Percentiles rank a stretch among this genome's conserved stretches.
Conservation (phyloP, 1,140 invertebrate species). For the Choristoneura fumiferana region DNA sequence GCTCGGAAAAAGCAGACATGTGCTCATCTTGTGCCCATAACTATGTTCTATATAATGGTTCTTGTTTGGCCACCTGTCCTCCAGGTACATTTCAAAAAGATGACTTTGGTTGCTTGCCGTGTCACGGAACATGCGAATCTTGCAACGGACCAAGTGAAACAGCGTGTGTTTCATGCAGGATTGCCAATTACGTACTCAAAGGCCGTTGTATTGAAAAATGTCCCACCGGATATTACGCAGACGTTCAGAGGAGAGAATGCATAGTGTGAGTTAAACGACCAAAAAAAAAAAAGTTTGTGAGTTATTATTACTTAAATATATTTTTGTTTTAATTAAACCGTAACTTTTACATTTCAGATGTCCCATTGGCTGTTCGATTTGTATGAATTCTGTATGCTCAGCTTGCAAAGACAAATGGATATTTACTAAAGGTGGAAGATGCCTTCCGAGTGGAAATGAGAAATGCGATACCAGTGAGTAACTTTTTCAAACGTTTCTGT, state of each 20-base stretch:
- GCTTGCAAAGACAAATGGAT: slow-evolving; percentile 85
- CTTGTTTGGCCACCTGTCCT: slow-evolving; percentile 89
- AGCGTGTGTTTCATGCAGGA: slow-evolving; percentile 88
- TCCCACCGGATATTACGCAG: slow-evolving; percentile 84
- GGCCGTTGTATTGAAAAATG: slow-evolving; percentile 82
- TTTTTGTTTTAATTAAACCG: slow-evolving; percentile 24
- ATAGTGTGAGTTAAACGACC: slow-evolving; percentile 63
- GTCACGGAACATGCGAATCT: slow-evolving; percentile 88
- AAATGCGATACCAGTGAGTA: slow-evolving; percentile 80
- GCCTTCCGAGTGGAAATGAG: slow-evolving; percentile 83
- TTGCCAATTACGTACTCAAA: slow-evolving; percentile 82
- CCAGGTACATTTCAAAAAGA: slow-evolving; percentile 88
- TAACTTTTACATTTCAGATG: slow-evolving; percentile 76
- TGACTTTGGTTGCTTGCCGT: slow-evolving; percentile 85
- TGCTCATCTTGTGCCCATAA: slow-evolving; percentile 90
- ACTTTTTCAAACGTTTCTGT: slow-evolving; percentile 36
- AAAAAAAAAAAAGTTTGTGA: slow-evolving; percentile 10
- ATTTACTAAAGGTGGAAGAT: slow-evolving; percentile 83
- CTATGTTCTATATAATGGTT: slow-evolving; percentile 87
- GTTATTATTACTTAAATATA: slow-evolving; percentile 28
- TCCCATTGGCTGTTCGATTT: slow-evolving; percentile 85
- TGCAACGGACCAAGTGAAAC: slow-evolving; percentile 87
- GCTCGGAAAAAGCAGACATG: slow-evolving; percentile 87
- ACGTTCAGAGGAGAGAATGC: slow-evolving; percentile 86
- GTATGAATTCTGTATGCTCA: slow-evolving; percentile 82